Evolutionary conservation across 2,797 vertebrate species (phyloP), one percentile per base, ranked within the genome.

Genomic region (Sebastolobus altivelis): DNA sequence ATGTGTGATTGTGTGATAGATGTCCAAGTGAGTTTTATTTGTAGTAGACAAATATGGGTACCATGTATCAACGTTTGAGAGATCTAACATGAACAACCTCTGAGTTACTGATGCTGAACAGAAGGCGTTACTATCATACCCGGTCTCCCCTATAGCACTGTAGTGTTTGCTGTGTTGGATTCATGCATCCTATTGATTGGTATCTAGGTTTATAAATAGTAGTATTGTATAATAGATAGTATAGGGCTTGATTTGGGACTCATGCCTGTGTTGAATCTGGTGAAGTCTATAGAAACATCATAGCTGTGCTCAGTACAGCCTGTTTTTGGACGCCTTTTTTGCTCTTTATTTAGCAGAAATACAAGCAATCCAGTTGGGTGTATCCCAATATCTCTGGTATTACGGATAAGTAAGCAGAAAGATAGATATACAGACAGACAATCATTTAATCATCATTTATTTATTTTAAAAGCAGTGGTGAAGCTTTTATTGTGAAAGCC

Each of bases 401-500:
- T 46, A 40, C 4, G 12, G 22, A 12, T n/a, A 38, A 6, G 18
- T 61, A 40, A 25, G 6, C 14, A 29, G 8, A 9, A 25, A 29
- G 8, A 6, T 4, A 29, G 8, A 6, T 4, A 7, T 12, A 8
- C 5, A 5, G n/a, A 25, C n/a, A 6, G 8, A 46, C 9, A 31
- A 31, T n/a, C 8, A 33, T 58, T 33, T 4, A 69, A 5, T 37
- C 5, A 40, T 8, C 10, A 52, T 52, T 75, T 2, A 59, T 43
- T 31, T 4, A 11, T n/a, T n/a, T 37, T n/a, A 20, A 43, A 55
- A 13, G 8, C 4, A 78, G 6, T 2, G 10, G 38, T 9, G 4
- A 73, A 20, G 77, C 81, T 86, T 75, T 89, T 87, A 83, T 81
- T 83, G 37, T 83, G 85, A 87, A 86, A 75, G 31, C 18, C 16